These are phyloP conservation scores for Pseudopleuronectes americanus DNA, from an alignment of 2,797 vertebrate genomes.

Conservation along the genomic window DNA sequence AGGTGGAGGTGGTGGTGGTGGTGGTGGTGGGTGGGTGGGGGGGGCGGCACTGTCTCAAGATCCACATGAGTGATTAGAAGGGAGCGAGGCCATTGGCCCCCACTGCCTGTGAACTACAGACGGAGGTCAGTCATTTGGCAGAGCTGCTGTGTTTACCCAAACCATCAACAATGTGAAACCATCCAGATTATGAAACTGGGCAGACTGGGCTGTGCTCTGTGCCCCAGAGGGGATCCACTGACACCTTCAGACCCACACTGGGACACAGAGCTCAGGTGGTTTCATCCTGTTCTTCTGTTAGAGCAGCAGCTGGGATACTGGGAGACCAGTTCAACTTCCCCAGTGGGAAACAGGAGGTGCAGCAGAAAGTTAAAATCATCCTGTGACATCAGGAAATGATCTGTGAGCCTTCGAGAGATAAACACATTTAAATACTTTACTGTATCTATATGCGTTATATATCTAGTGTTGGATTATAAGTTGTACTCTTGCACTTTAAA, in stretches of 20 bases:
- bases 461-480: no score
- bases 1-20: background rate
- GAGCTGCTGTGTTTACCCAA: conserved; percentile 40
- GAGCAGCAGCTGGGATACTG: no score
- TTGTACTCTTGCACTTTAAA: no score
- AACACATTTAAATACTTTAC: no score
- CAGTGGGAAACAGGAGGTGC: no score
- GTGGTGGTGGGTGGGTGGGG: background rate
- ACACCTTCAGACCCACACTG: conserved; percentile 20
- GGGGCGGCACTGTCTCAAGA: conserved; percentile 19
- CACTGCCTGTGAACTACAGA: background rate
- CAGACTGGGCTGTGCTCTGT: background rate
- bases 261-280: background rate
- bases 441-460: no score
- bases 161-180: conserved; percentile 56
- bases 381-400: no score
- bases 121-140: conserved; percentile 10
- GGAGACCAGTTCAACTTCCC: no score
- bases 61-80: conserved; percentile 34
- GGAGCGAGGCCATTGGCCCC: conserved; percentile 9
- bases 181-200: conserved; percentile 43
- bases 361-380: no score
- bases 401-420: no score
- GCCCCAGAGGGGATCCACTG: conserved; percentile 21
- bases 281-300: background rate